Base-by-base conservation (phyloP, 2,888 invertebrate species). In the Drosophila neonasuta region DNA sequence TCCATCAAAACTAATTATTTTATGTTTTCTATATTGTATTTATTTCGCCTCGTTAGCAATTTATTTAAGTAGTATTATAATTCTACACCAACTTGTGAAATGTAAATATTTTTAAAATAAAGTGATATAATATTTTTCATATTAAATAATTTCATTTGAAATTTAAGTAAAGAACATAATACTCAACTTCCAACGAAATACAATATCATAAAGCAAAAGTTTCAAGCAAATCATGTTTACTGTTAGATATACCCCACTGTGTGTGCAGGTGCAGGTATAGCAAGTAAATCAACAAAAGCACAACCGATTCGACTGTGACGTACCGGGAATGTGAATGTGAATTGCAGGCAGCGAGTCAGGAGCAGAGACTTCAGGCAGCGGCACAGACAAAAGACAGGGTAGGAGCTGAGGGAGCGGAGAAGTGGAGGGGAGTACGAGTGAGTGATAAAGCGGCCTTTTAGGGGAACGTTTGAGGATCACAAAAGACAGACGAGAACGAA, bases 281-380 rank as follows among this genome's bases (percentile, higher is more conserved):
- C 7, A 49, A 49, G 45, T 17, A 56, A 62, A 65, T 62, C 70
- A 76, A 76, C 74, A 74, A 71, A 75, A 79, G 73, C 73, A 57
- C 69, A 73, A 55, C 44, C 76, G 76, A 79, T 50, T 75, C 67
- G 75, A 81, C 74, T 80, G 80, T 81, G 79, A 80, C 81, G 80
- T 79, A 79, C 79, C 73, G 81, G 63, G 74, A 74, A 71, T 76
- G 68, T 59, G 68, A 67, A 68, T 70, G 68, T 59, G 68, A 64
- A 68, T 70, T 56, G 62, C 69, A 59, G 60, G 55, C 64, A 46
- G 59, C 36, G 36, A 56, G 57, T n/a, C 60, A 34, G 59, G 29
- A 48, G 51, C 13, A 17, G 54, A 41, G 30, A 32, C 11, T 15
- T 32, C 24, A 13, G 17, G 24, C 57, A 34, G 32, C 17, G 29